phyloP scores from a whole-genome alignment of 64 coral and sea anemone genomes.

The Actinia tenebrosa region DNA sequence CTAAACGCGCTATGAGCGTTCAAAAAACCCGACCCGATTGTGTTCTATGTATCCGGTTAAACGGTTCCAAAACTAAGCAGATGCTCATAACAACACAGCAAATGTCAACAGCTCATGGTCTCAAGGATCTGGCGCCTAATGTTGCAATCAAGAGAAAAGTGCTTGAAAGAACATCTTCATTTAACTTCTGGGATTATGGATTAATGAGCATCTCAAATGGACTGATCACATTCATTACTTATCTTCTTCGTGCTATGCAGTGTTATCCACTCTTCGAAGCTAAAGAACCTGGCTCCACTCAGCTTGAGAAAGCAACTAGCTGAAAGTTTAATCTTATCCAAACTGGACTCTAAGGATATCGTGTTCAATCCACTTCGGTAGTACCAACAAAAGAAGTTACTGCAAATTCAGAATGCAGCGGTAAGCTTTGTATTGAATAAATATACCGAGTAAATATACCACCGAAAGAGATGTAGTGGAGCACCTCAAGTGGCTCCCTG shows the following conservation, averaged over 20 bases:
- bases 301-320: constrained; percentile 49
- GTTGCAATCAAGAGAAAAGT: no score
- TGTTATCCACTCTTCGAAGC: constrained; percentile 50
- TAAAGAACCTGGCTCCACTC: constrained; percentile 53
- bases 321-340: constrained; percentile 56
- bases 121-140: no score
- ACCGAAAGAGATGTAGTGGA: constrained; percentile 30
- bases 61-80: no score
- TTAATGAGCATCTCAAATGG: no score
- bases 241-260: constrained; percentile 44
- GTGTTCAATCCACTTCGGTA: constrained; percentile 38
- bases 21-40: no score
- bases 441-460: background rate
- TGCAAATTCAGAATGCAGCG: constrained; percentile 49
- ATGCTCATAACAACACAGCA: no score
- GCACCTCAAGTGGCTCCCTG: constrained; percentile 38
- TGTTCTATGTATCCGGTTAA: no score
- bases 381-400: constrained; percentile 27
- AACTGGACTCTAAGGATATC: constrained; percentile 54
- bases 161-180: no score
- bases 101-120: no score
- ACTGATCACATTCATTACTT: no score
- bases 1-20: no score
- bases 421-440: constrained; percentile 34
- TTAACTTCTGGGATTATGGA: no score